Percentiles rank a stretch among this genome's conserved stretches.
These are phyloP conservation scores for Valencia hispanica DNA, from an alignment of 2,797 vertebrate genomes.

Conservation along the genomic window DNA sequence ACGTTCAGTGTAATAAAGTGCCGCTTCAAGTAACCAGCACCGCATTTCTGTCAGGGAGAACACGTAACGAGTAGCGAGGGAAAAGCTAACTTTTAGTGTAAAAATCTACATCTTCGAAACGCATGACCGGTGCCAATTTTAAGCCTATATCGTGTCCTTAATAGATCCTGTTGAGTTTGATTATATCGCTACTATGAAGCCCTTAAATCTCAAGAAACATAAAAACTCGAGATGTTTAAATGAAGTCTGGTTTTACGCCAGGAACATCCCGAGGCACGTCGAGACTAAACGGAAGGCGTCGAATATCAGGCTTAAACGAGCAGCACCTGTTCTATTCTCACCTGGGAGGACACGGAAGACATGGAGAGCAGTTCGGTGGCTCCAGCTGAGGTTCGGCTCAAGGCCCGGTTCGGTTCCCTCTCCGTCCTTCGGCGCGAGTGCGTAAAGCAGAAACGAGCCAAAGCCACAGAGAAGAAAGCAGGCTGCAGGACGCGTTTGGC, in stretches of 20 bases:
- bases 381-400: slow-evolving; percentile 11
- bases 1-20: no score
- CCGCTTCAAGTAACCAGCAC: neutral
- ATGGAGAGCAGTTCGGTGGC: slow-evolving; percentile 46
- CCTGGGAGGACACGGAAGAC: slow-evolving; percentile 79
- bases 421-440: slow-evolving; percentile 44
- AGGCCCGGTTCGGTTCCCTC: neutral
- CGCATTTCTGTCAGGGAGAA: neutral
- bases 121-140: neutral
- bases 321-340: slow-evolving; percentile 59
- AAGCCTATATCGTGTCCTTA: accelerated
- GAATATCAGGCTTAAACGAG: slow-evolving; percentile 8
- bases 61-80: neutral
- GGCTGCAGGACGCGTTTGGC: slow-evolving; percentile 77
- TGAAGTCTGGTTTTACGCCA: neutral
- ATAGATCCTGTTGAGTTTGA: accelerated
- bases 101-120: accelerated
- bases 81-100: neutral
- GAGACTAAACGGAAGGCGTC: neutral
- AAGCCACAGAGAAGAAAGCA: slow-evolving; percentile 71
- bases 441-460: slow-evolving; percentile 41
- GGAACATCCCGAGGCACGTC: accelerated
- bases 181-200: neutral
- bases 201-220: neutral
- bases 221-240: neutral